Percentiles rank a stretch among this genome's conserved stretches.
Evolutionary conservation across 2,113 vertebrate genomes (phyloP).

Genomic region (Oreocharis arfaki): DNA sequence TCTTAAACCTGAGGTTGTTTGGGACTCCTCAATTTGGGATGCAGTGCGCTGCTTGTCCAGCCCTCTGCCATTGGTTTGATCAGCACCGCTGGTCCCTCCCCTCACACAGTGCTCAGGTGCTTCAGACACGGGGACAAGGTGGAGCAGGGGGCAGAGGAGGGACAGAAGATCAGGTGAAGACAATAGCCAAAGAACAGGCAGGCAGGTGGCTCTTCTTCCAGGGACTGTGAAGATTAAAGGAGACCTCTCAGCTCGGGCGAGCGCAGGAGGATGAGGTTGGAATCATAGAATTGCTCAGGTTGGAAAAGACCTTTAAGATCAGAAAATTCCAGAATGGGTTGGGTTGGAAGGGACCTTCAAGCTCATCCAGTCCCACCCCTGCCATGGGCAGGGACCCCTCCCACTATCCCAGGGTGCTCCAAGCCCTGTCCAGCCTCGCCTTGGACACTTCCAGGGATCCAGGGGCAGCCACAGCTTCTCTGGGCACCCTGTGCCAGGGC

Average conservation of each 20-base stretch:
- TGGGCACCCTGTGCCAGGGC: background rate
- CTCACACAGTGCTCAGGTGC: background rate
- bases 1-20: background rate
- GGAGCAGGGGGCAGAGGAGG: background rate
- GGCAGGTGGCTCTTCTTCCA: background rate
- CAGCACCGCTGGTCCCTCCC: background rate
- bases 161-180: background rate
- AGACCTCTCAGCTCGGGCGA: background rate
- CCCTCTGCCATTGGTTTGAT: background rate
- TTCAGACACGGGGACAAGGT: background rate
- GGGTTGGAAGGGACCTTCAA: background rate
- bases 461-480: background rate
- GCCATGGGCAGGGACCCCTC: background rate
- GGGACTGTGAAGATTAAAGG: background rate
- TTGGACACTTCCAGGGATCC: background rate
- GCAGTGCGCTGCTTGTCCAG: background rate
- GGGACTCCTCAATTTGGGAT: background rate
- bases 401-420: fast-evolving
- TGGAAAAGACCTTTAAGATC: background rate
- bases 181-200: background rate
- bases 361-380: background rate
- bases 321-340: background rate
- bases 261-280: fast-evolving
- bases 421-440: background rate
- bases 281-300: background rate